Conservation (phyloP, 2,797 vertebrate genomes). For the Etheostoma nigrum region DNA sequence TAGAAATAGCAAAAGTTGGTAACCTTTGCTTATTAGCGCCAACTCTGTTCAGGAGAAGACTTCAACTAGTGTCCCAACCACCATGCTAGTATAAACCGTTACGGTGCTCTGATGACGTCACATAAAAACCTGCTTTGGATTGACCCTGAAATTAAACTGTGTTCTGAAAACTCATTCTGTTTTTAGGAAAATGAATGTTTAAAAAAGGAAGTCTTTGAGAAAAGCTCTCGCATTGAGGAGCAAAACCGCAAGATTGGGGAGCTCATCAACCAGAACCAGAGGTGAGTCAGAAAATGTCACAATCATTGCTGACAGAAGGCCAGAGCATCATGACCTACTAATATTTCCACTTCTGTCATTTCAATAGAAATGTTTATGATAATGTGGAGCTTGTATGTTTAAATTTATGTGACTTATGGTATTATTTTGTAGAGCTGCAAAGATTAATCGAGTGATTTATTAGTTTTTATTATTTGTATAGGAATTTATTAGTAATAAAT, state of each 20-base stretch:
- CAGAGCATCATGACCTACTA: background rate
- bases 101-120: too few species aligned
- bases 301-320: background rate
- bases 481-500: too few species aligned
- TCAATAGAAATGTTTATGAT: background rate
- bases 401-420: background rate
- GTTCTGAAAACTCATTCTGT: background rate
- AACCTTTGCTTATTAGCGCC: too few species aligned
- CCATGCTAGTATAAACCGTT: too few species aligned
- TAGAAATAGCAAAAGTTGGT: too few species aligned
- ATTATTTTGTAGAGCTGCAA: background rate
- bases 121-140: too few species aligned
- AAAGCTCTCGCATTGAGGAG: constrained; percentile 94
- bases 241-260: constrained; percentile 97
- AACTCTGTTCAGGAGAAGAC: too few species aligned
- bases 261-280: constrained; percentile 95
- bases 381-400: background rate
- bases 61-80: too few species aligned
- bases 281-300: constrained; percentile 80
- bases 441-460: too few species aligned
- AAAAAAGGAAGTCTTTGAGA: constrained; percentile 97
- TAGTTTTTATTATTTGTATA: too few species aligned
- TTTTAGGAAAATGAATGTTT: constrained; percentile 95
- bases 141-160: background rate
- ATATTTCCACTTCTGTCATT: background rate